Conservation (phyloP, 2,888 invertebrate genomes). For the Ormia ochracea region DNA sequence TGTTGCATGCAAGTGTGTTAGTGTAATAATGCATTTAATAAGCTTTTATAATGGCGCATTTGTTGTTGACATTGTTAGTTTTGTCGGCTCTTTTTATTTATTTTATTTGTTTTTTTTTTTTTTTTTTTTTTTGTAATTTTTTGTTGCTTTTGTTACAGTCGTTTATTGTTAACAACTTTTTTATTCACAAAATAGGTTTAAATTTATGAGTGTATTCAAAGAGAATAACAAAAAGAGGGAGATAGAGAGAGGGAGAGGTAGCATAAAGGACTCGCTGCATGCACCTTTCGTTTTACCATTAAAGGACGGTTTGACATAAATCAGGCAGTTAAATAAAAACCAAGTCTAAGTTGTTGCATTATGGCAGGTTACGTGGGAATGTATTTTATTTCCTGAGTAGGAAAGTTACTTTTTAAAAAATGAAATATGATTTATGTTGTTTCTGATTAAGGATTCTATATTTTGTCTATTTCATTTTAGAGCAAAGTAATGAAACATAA, state of each 20-base stretch:
- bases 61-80: slow-evolving; percentile 60
- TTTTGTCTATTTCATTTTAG: background rate
- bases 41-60: slow-evolving; percentile 58
- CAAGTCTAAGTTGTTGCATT: slow-evolving; percentile 42
- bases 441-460: background rate
- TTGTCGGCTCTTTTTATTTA: slow-evolving; percentile 36
- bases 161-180: slow-evolving; percentile 28
- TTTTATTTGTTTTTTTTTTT: background rate
- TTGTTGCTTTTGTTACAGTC: slow-evolving; percentile 1
- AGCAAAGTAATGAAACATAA: background rate
- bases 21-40: slow-evolving; percentile 62
- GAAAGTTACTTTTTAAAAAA: slow-evolving; percentile 40
- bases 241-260: background rate
- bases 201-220: background rate
- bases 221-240: too few species aligned
- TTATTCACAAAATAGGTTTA: background rate
- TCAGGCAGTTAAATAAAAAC: slow-evolving; percentile 39
- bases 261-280: background rate
- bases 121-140: background rate
- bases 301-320: slow-evolving; percentile 41
- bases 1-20: slow-evolving; percentile 1
- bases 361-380: slow-evolving; percentile 54
- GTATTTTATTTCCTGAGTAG: slow-evolving; percentile 58
- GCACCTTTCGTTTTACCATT: slow-evolving; percentile 7
- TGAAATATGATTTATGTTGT: slow-evolving; percentile 48